A percentile compares a stretch with the other conserved stretches of the same genome.
These are phyloP conservation scores for Coenonympha glycerion DNA, from an alignment of 2,888 invertebrate species.

Conservation along the genomic window DNA sequence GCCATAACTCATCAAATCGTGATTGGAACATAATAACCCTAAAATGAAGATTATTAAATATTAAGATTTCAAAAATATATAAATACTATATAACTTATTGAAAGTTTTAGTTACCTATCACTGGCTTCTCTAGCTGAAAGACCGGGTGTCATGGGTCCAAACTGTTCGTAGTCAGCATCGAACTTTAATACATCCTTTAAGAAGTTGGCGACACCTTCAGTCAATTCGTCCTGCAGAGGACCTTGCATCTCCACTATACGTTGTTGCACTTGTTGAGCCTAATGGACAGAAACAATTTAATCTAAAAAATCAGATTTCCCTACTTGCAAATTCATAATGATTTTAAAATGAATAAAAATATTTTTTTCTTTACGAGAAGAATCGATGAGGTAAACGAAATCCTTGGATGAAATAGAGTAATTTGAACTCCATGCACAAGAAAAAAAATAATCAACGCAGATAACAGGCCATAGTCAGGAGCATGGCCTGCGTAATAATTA, in stretches of 20 bases:
- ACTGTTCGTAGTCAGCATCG: slow-evolving; percentile 82
- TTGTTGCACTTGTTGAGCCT: slow-evolving; percentile 82
- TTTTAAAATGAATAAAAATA: no score
- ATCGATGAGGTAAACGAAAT: no score
- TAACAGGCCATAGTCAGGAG: no score
- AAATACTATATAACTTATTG: no score
- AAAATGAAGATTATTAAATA: slow-evolving; percentile 15
- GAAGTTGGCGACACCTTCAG: slow-evolving; percentile 81
- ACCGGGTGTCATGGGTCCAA: slow-evolving; percentile 90
- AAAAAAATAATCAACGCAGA: no score
- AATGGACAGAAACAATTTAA: no score
- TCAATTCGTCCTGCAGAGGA: slow-evolving; percentile 82
- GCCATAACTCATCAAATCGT: slow-evolving; percentile 88
- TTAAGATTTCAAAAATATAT: not conserved
- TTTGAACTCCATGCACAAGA: no score
- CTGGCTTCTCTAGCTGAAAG: slow-evolving; percentile 90
- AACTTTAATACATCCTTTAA: slow-evolving; percentile 80
- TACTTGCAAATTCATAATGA: no score
- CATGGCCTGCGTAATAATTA: no score
- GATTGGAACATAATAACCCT: slow-evolving; percentile 84
- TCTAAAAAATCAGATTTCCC: not conserved
- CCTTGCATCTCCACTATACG: slow-evolving; percentile 84
- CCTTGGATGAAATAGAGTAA: no score
- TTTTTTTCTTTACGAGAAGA: no score
- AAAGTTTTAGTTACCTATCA: slow-evolving; percentile 83